phyloP scores from a whole-genome alignment of 2,797 vertebrate species.

The Mormyrus hasselquistii region DNA sequence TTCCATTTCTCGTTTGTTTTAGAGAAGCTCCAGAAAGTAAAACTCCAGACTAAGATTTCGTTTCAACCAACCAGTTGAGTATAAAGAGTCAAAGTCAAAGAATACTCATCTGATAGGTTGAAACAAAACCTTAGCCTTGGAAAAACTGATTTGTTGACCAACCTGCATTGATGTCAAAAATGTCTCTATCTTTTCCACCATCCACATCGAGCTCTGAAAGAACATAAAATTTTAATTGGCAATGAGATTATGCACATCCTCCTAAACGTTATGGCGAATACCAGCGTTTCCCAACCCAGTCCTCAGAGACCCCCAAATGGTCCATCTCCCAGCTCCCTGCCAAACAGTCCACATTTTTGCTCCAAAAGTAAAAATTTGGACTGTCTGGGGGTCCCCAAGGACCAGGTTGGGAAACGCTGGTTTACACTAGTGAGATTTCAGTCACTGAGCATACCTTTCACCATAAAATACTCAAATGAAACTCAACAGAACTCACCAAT shows the following conservation, averaged over 20 bases:
- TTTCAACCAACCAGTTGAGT: not conserved
- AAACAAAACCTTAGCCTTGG: not conserved
- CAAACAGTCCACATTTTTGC: not conserved
- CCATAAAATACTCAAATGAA: not conserved
- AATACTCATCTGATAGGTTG: not conserved
- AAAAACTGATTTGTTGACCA: conserved; percentile 23
- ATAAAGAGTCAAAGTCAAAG: not conserved
- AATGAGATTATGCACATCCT: not conserved
- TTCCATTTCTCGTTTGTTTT: not conserved
- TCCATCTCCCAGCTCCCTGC: not conserved
- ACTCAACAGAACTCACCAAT: conserved; percentile 7
- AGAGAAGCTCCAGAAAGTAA: not conserved
- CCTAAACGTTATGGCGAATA: not conserved
- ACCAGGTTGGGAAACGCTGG: not conserved
- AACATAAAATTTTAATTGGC: not conserved
- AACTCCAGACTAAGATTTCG: not conserved
- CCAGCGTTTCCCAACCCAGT: not conserved
- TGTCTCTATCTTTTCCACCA: conserved; percentile 68
- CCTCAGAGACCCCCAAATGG: not conserved
- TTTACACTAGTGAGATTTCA: not conserved
- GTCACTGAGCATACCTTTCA: not conserved
- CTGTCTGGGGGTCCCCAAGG: not conserved
- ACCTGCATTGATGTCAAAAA: conserved; percentile 83
- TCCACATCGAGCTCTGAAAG: conserved; percentile 70
- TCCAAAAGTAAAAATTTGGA: not conserved